phyloP scores from a whole-genome alignment of 2,797 vertebrate genomes.

The Poeciliopsis turneri region DNA sequence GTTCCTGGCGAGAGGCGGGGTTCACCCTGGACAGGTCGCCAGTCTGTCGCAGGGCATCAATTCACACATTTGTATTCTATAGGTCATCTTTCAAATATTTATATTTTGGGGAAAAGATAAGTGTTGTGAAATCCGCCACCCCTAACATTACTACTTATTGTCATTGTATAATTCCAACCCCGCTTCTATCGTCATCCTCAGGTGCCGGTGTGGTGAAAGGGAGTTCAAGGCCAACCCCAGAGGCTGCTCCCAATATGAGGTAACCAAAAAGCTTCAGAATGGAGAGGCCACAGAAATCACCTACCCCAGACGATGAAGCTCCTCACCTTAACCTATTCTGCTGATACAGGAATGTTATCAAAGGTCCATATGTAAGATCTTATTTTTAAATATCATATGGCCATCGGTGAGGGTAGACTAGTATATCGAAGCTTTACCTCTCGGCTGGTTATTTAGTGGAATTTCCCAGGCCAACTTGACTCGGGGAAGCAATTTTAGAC shows the following conservation, averaged over 20 bases:
- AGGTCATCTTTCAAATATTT: not conserved
- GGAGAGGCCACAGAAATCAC: not conserved
- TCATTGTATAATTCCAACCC: not conserved
- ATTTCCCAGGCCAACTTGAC: not conserved
- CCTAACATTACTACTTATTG: not conserved
- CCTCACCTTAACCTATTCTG: too few relatives aligned
- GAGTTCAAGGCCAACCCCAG: too few relatives aligned
- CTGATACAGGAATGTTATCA: too few relatives aligned
- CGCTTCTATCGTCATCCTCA: not conserved
- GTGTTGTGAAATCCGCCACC: not conserved
- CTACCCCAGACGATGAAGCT: not conserved
- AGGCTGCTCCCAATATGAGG: not conserved
- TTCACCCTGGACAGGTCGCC: too few relatives aligned
- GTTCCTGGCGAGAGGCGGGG: too few relatives aligned
- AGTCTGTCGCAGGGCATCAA: too few relatives aligned
- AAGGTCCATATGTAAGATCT: too few relatives aligned
- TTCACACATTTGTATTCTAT: not conserved
- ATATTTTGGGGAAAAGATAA: not conserved
- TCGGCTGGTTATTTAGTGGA: not conserved
- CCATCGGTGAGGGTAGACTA: not conserved
- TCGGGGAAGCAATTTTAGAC: not conserved
- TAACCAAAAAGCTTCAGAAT: not conserved
- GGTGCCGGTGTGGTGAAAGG: too few relatives aligned
- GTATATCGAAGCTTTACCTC: not conserved
- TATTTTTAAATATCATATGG: not conserved